Evolutionary conservation across 2,888 invertebrate genomes (phyloP), one percentile per base, ranked within the genome.

Genomic region (Philhelius pedissequus): DNA sequence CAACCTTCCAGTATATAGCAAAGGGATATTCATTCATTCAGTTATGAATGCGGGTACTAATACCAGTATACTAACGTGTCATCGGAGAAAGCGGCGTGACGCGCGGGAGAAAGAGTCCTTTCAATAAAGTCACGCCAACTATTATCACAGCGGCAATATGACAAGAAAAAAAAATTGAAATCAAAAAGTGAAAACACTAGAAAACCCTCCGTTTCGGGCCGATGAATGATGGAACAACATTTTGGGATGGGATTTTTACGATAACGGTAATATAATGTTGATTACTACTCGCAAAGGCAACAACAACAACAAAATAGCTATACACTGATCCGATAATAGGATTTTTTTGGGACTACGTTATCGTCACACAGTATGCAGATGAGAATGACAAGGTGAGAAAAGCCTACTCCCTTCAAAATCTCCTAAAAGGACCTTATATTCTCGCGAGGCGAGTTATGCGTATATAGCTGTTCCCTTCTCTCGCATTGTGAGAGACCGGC

Each of bases 241-340:
- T 66, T 60, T 45, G 50, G 71, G 56, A 56, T 71, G 76, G 60
- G 70, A 75, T 78, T 56, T 69, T 32, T 66, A 60, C 68, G 79
- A 84, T 84, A 75, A 84, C 60, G 79, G 75, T 79, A 84, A 79
- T 84, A 75, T 84, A 75, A 84, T 56, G 75, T 54, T 79, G 84
- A 79, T 84, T 79, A 79, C 78, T 73, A 11, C 54, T 68, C 30
- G 7, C n/a, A 58, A 43, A 45, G 6, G 45, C 45, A 20, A 52
- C 20, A 62, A 18, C 25, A 25, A 58, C 30, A 35, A 30, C 48
- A 40, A n/a, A 45, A 43, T 27, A 73, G n/a, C n/a, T n/a, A 20
- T 56, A 75, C 73, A 66, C 79, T 79, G 79, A 84, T 75, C 84
- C 75, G 79, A 84, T 84, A 84, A 84, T 79, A 76, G 79, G 84